Evolutionary conservation across 2,888 invertebrate species (phyloP), one percentile per base, ranked within the genome.

Genomic region (Drosophila pseudotakahashii): DNA sequence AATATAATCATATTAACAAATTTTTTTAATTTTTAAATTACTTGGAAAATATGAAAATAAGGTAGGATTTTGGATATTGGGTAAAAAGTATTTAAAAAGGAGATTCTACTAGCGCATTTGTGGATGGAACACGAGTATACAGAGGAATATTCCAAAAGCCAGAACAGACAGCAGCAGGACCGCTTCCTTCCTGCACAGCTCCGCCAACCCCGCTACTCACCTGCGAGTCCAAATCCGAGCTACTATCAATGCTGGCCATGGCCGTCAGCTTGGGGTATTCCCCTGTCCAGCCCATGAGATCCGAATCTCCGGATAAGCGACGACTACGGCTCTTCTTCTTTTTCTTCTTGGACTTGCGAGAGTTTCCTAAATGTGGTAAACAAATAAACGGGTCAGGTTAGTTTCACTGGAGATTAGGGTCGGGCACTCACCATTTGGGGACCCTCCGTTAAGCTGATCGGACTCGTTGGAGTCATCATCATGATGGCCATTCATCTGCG

Each of bases 141-240:
- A 57, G 51, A 51, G 45, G 30, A 7, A 13, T 14, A 19, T 32
- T 30, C 45, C 13, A 45, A 2, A 19, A 3, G 37, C 36, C 44
- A 39, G n/a, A 30, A 16, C 16, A 32, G 39, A 50, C 55, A 37
- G 57, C 57, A 57, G 19, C 58, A 41, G 32, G 14, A 14, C 23
- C 32, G 32, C 41, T 34, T 14, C 13, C 41, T 4, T n/a, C 30
- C 30, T 14, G 23, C 36, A 23, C 37, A 32, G 3, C 39, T 14
- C n/a, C 19, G 16, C 36, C 58, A 14, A 10, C n/a, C 37, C 16
- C 26, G 13, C 16, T 19, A 63, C 62, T 63, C 62, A 63, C 62
- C 62, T 36, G 16, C 1, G 16, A 3, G 0, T 60, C 60, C 16
- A n/a, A 0, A 2, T 30, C 11, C 4, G 47, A 47, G 30, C 11